Conservation (phyloP, 2,888 invertebrate species). For the Pachydiplax longipennis region DNA sequence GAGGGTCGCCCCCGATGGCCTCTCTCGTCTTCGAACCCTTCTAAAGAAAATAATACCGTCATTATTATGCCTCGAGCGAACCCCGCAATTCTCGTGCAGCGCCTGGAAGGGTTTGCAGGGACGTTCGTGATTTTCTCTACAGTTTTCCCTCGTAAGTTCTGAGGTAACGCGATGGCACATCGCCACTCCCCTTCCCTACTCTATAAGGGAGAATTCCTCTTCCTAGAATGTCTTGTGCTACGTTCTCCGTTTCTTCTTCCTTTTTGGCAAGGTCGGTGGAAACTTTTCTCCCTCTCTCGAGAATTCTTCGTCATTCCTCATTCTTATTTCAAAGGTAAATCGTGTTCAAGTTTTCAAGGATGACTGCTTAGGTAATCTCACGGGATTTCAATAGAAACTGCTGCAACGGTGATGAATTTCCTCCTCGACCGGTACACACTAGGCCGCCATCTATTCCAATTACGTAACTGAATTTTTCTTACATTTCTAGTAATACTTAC, state of each 20-base stretch:
- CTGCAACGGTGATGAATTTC: too few species aligned
- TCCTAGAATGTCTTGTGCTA: not conserved
- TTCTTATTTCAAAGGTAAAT: not conserved
- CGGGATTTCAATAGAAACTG: too few species aligned
- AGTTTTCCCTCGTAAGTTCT: not conserved
- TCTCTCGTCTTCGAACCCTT: not conserved
- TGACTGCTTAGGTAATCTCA: too few species aligned
- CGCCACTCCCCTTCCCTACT: not conserved
- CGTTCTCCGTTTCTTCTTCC: not conserved
- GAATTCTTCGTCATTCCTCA: not conserved
- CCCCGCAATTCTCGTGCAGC: not conserved
- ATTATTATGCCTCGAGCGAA: not conserved
- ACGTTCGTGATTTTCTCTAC: not conserved
- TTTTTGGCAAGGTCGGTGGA: not conserved
- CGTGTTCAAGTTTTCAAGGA: too few species aligned
- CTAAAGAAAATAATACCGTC: not conserved
- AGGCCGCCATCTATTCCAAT: too few species aligned
- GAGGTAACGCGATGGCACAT: not conserved
- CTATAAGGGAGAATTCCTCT: not conserved
- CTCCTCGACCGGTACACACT: too few species aligned
- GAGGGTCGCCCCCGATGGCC: not conserved
- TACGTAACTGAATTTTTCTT: too few species aligned
- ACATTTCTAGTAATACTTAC: too few species aligned
- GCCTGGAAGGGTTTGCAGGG: not conserved
- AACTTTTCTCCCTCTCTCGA: not conserved